These are phyloP conservation scores for Aldrovandia affinis DNA, from an alignment of 2,797 vertebrate genomes.

Conservation along the genomic window DNA sequence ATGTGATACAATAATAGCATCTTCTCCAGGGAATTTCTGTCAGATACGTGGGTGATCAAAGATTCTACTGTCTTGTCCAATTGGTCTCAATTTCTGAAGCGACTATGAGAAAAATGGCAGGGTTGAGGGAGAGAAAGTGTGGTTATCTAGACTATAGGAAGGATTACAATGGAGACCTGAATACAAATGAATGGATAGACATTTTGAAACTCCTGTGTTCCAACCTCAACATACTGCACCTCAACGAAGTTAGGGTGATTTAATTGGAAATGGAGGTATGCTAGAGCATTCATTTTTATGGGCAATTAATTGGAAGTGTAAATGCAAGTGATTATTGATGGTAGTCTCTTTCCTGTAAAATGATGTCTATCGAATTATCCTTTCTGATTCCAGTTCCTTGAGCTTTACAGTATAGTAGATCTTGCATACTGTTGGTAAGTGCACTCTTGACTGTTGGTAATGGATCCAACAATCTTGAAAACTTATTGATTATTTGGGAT, in stretches of 20 bases:
- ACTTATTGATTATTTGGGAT: no score
- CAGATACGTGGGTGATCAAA: slow-evolving; percentile 12
- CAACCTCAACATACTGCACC: neutral
- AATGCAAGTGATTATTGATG: neutral
- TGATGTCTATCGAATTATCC: neutral
- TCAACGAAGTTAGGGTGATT: neutral
- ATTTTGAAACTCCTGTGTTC: neutral
- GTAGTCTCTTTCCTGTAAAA: neutral
- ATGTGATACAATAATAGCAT: slow-evolving; percentile 2
- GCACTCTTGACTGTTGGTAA: no score
- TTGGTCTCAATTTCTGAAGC: slow-evolving; percentile 14
- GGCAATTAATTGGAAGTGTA: neutral
- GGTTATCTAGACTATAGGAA: slow-evolving; percentile 1
- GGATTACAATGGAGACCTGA: neutral
- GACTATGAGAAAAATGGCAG: slow-evolving; percentile 5
- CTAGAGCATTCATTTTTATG: neutral
- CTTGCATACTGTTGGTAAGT: neutral
- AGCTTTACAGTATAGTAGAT: neutral
- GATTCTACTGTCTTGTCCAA: slow-evolving; percentile 16
- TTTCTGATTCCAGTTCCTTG: neutral
- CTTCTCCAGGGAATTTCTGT: slow-evolving; percentile 2
- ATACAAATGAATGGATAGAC: neutral
- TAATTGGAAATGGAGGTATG: neutral
- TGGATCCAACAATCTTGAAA: no score
- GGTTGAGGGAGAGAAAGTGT: neutral